A percentile compares a stretch with the other conserved stretches of the same genome.
Conservation (phyloP, 2,113 vertebrate species). For the Alligator mississippiensis region DNA sequence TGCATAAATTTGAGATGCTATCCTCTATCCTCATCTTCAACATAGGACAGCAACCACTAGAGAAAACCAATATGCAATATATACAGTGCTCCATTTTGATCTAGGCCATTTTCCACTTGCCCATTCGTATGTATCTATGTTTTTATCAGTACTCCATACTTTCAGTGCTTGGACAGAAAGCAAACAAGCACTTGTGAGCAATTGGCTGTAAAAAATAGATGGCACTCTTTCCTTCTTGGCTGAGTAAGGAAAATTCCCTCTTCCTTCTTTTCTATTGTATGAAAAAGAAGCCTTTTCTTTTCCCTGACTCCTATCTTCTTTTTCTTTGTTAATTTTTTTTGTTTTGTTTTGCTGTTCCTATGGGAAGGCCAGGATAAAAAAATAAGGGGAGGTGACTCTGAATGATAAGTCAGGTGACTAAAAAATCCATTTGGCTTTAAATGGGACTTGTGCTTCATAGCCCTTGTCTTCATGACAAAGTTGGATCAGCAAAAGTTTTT, state of each 20-base stretch:
- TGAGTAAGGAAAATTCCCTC: background rate
- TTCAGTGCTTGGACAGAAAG: background rate
- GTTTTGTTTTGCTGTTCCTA: background rate
- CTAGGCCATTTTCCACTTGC: background rate
- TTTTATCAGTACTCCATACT: background rate
- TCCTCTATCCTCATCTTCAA: background rate
- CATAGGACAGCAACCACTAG: background rate
- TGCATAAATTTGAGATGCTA: background rate
- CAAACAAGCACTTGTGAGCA: background rate
- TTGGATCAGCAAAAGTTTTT: background rate
- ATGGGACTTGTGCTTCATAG: background rate
- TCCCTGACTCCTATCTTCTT: background rate
- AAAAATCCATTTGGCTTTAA: background rate
- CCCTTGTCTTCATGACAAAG: background rate
- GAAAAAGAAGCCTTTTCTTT: background rate
- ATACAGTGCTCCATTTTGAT: background rate
- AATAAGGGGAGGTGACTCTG: background rate
- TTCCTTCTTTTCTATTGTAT: background rate
- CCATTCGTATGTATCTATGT: background rate
- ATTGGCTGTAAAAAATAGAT: background rate
- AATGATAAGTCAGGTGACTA: background rate
- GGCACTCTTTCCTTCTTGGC: accelerated
- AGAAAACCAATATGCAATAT: background rate
- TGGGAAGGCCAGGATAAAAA: background rate
- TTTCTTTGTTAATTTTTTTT: background rate